These are phyloP conservation scores for Semnornis frantzii DNA, from an alignment of 2,113 vertebrate species.

Conservation along the genomic window DNA sequence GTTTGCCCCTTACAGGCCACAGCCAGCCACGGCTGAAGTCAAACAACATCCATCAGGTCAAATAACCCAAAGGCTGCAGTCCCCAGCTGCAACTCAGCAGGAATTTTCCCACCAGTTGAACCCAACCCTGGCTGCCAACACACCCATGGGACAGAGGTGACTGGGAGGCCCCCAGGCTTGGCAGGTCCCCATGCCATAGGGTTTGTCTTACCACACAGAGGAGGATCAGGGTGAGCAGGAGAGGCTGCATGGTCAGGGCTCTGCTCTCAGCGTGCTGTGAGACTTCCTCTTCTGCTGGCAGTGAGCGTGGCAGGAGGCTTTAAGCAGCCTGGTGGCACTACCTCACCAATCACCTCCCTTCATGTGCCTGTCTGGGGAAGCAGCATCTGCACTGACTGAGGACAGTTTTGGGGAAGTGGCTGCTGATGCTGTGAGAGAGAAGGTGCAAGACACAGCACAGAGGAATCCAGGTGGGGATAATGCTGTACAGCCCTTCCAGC, in stretches of 20 bases:
- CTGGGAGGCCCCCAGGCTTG: neutral
- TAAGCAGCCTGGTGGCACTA: rapidly evolving
- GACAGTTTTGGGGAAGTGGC: neutral
- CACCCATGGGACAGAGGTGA: rapidly evolving
- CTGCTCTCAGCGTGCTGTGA: rapidly evolving
- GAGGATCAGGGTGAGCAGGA: neutral
- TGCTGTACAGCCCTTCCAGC: rapidly evolving
- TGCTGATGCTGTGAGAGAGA: rapidly evolving
- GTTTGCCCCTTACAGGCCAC: neutral
- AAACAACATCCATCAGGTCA: too few species aligned
- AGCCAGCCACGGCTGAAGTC: neutral
- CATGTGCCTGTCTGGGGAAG: neutral
- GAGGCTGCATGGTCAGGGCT: neutral
- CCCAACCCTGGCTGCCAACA: rapidly evolving
- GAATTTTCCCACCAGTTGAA: neutral
- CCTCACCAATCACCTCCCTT: neutral
- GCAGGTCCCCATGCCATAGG: rapidly evolving
- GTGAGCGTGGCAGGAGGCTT: neutral
- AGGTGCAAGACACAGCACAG: rapidly evolving
- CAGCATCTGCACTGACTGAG: rapidly evolving
- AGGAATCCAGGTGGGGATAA: rapidly evolving
- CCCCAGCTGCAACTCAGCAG: neutral
- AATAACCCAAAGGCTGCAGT: rapidly evolving
- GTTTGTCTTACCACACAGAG: conserved; percentile 33
- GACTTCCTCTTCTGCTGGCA: neutral